A percentile compares a stretch with the other conserved stretches of the same genome.
Evolutionary conservation across 2,888 invertebrate genomes (phyloP).

Genomic region (Ashinkailepas kermadecensis): DNA sequence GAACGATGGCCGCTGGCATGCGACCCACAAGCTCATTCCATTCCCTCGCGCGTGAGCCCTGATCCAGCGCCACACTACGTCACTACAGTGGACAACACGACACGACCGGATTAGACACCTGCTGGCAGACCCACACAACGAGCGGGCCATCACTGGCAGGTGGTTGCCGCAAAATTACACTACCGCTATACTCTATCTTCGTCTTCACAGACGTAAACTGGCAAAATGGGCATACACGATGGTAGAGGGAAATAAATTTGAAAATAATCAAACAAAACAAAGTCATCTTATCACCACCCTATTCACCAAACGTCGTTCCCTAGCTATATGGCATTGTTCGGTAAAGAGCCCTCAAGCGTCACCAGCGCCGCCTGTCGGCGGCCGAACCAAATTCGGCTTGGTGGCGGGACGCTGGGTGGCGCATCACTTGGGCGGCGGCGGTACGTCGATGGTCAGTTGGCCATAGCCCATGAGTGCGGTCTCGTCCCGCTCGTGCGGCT

Average conservation of each 20-base stretch:
- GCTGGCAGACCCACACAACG: background rate
- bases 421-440: background rate
- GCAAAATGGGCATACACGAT: background rate
- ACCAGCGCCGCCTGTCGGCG: background rate
- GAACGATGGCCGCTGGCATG: no score
- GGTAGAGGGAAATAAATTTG: background rate
- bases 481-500: conserved; percentile 70
- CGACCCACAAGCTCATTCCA: no score
- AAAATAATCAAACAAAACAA: conserved; percentile 13
- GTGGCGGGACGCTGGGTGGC: background rate
- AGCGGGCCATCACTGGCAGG: background rate
- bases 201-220: no score
- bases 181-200: no score
- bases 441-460: conserved; percentile 70
- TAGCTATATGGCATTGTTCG: background rate
- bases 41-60: no score
- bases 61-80: no score
- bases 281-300: background rate
- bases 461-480: conserved; percentile 93
- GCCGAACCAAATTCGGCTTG: background rate
- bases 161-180: background rate
- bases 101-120: no score
- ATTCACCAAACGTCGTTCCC: background rate
- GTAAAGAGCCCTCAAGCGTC: background rate
- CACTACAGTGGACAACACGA: no score